Percentiles rank a stretch among this genome's conserved stretches.
These are phyloP conservation scores for Eulemur coronatus DNA, from an alignment of 2,797 vertebrate species.

Conservation along the genomic window DNA sequence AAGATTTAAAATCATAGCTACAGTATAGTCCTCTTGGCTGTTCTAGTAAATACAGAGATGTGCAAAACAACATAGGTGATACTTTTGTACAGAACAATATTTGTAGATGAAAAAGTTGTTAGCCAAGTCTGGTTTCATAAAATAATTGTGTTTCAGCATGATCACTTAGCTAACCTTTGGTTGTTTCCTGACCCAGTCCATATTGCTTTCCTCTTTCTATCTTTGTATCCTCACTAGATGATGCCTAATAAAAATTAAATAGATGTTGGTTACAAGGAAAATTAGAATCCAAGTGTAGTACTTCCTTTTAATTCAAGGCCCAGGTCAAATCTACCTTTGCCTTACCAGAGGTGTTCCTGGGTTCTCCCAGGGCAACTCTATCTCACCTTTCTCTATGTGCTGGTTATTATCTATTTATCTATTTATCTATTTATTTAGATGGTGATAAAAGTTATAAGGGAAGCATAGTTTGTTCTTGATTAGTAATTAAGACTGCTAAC, in stretches of 20 bases:
- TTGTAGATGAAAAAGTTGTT: conserved; percentile 83
- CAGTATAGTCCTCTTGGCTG: conserved; percentile 92
- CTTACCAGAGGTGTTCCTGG: neutral
- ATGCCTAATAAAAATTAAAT: neutral
- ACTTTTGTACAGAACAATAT: conserved; percentile 84
- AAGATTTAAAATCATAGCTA: conserved; percentile 87
- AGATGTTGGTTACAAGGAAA: neutral
- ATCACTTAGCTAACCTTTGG: conserved; percentile 84
- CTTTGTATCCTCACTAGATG: neutral
- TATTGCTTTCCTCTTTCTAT: neutral
- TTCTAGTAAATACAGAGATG: conserved; percentile 96
- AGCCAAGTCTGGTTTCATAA: conserved; percentile 80
- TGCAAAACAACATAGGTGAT: conserved; percentile 92
- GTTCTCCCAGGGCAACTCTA: neutral
- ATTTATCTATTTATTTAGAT: neutral
- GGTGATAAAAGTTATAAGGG: neutral
- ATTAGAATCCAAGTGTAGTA: neutral
- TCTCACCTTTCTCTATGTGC: neutral
- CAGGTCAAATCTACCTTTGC: neutral
- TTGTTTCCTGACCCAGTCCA: neutral
- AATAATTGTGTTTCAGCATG: conserved; percentile 79
- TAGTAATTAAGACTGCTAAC: neutral
- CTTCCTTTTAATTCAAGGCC: neutral
- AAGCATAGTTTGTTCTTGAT: neutral
- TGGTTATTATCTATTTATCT: neutral